A percentile compares a stretch with the other conserved stretches of the same genome.
phyloP scores from a whole-genome alignment of 2,113 vertebrate genomes.

The Corythaeola cristata region DNA sequence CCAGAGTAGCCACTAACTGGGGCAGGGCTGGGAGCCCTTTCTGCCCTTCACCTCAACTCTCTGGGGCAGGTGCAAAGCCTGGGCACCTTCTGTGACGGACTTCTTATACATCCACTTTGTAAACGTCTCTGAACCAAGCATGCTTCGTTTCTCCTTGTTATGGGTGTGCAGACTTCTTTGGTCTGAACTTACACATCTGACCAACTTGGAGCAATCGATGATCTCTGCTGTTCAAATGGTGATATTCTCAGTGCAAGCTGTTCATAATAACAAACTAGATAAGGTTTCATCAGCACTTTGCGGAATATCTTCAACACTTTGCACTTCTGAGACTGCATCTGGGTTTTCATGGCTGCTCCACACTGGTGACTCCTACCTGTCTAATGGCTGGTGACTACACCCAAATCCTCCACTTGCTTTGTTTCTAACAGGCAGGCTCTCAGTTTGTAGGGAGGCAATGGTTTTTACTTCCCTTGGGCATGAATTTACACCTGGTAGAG shows the following conservation, averaged over 20 bases:
- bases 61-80: neutral
- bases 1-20: neutral
- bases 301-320: neutral
- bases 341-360: neutral
- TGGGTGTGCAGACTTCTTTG: neutral
- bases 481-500: neutral
- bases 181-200: neutral
- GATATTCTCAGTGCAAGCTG: neutral
- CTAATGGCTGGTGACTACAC: neutral
- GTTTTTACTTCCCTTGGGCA: neutral
- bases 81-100: neutral
- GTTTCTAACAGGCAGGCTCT: neutral
- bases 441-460: neutral
- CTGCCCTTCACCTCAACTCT: rapidly evolving
- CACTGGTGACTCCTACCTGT: neutral
- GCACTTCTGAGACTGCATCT: neutral
- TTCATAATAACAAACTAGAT: neutral
- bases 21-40: neutral
- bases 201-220: neutral
- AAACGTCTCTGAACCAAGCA: neutral
- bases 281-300: neutral
- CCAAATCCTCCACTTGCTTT: neutral
- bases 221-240: rapidly evolving
- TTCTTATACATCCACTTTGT: neutral
- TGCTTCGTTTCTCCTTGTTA: neutral